These are phyloP conservation scores for Abscondita cerata DNA, from an alignment of 2,888 invertebrate species.

Conservation along the genomic window DNA sequence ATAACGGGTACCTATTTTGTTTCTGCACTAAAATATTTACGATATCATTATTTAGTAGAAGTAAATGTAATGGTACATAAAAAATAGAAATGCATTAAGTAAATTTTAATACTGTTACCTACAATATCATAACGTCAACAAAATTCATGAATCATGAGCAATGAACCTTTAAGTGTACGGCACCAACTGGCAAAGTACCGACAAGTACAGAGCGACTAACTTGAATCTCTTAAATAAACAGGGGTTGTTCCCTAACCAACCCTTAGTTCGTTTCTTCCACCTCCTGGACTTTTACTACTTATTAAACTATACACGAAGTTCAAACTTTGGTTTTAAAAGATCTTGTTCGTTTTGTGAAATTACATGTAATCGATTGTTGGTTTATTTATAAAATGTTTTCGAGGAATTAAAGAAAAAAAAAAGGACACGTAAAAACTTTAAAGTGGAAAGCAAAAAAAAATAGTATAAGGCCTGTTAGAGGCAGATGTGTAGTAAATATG, in stretches of 20 bases:
- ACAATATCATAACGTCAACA: conserved; percentile 17
- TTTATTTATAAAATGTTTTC: conserved; percentile 2
- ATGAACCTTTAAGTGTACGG: conserved; percentile 35
- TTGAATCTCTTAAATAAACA: conserved; percentile 45
- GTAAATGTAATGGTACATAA: too few relatives aligned
- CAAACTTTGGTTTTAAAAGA: conserved; percentile 12
- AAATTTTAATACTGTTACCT: neutral
- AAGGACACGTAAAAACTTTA: neutral
- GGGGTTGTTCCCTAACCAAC: conserved; percentile 38
- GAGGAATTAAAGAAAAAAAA: neutral
- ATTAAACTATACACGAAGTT: conserved; percentile 37
- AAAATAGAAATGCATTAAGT: too few relatives aligned
- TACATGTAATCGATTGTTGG: neutral
- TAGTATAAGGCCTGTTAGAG: conserved; percentile 36
- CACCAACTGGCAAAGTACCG: conserved; percentile 46
- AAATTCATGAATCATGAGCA: conserved; percentile 41
- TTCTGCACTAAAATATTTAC: too few relatives aligned
- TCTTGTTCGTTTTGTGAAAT: neutral
- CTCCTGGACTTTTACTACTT: conserved; percentile 36
- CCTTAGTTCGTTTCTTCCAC: conserved; percentile 34
- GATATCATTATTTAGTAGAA: too few relatives aligned
- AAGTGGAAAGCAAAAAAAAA: conserved; percentile 21
- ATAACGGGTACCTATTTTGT: too few relatives aligned
- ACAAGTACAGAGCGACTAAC: conserved; percentile 45
- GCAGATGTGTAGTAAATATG: conserved; percentile 59